Conservation (phyloP, 2,113 vertebrate species). For the Labrus mixtus region DNA sequence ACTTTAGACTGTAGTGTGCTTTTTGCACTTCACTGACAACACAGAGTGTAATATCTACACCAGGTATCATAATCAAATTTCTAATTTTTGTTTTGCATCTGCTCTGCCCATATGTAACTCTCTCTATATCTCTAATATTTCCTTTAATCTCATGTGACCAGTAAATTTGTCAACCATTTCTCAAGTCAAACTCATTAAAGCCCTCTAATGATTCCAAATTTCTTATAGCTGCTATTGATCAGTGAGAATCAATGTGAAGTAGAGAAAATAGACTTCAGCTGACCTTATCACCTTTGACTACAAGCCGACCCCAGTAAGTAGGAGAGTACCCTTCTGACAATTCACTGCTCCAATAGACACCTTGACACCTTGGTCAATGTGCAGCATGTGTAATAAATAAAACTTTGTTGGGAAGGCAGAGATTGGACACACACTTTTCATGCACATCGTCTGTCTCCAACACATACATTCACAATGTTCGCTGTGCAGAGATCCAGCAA, state of each 20-base stretch:
- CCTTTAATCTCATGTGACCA: not conserved
- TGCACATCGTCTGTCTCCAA: not conserved
- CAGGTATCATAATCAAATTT: no score
- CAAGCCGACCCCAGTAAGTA: not conserved
- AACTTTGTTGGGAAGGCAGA: not conserved
- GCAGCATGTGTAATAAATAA: not conserved
- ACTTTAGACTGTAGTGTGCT: no score
- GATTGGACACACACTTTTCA: not conserved
- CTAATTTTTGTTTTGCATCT: no score
- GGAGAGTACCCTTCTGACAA: not conserved
- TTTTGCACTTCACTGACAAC: no score
- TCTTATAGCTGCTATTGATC: slow-evolving; percentile 48
- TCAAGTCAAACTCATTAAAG: slow-evolving; percentile 31
- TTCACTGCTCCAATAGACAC: not conserved
- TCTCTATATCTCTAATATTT: not conserved
- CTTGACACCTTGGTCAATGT: not conserved
- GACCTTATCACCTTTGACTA: slow-evolving; percentile 19
- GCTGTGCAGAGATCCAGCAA: slow-evolving; percentile 9
- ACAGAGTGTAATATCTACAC: no score
- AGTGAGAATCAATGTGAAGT: slow-evolving; percentile 45
- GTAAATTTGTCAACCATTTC: not conserved
- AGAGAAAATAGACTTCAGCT: slow-evolving; percentile 11
- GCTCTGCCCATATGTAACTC: no score
- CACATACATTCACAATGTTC: not conserved
- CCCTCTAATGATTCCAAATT: slow-evolving; percentile 18